A percentile compares a stretch with the other conserved stretches of the same genome.
Conservation (phyloP, 2,797 vertebrate genomes). For the Mormyrus proboscirostris region DNA sequence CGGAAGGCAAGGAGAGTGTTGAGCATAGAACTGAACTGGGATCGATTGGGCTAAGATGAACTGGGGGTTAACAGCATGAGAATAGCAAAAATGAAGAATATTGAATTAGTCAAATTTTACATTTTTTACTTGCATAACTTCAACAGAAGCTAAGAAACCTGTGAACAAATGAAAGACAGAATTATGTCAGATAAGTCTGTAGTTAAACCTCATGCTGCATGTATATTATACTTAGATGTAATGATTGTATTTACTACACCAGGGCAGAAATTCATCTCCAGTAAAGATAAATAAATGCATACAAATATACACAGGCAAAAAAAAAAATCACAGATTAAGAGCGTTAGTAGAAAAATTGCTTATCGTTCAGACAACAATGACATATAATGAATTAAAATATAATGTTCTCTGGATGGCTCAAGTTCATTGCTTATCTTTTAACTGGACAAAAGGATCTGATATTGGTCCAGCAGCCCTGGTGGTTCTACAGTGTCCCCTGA, state of each 20-base stretch:
- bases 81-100: slow-evolving; percentile 73
- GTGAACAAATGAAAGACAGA: background rate
- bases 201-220: background rate
- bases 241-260: background rate
- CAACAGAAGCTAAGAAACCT: slow-evolving; percentile 12
- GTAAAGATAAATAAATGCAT: background rate
- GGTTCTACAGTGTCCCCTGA: slow-evolving; percentile 48
- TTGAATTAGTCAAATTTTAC: slow-evolving; percentile 85
- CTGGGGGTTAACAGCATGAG: slow-evolving; percentile 80
- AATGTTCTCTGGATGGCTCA: slow-evolving; percentile 45
- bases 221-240: background rate
- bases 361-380: background rate
- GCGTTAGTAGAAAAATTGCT: background rate
- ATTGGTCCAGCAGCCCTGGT: slow-evolving; percentile 55
- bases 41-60: slow-evolving; percentile 66
- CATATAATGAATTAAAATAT: background rate
- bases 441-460: slow-evolving; percentile 52
- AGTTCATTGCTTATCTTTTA: slow-evolving; percentile 58
- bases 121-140: slow-evolving; percentile 45
- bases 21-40: slow-evolving; percentile 70
- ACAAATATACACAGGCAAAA: background rate
- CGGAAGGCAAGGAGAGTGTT: slow-evolving; percentile 47
- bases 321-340: background rate
- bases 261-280: background rate
- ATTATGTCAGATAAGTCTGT: background rate